These are phyloP conservation scores for Mesembrinibis cayennensis DNA, from an alignment of 2,113 vertebrate genomes.

Conservation along the genomic window DNA sequence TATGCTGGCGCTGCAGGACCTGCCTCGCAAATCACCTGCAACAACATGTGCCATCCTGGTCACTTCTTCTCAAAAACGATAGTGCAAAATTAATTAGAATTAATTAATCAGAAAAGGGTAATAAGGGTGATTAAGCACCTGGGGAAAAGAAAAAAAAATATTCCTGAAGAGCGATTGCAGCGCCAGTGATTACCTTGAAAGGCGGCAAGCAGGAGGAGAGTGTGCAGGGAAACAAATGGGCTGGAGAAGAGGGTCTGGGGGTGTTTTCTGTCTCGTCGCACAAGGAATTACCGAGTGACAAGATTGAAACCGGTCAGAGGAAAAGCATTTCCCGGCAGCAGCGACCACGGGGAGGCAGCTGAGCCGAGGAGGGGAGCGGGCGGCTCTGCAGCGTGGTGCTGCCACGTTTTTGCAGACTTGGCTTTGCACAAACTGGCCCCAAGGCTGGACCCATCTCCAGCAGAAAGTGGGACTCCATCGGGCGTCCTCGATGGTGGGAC, in stretches of 20 bases:
- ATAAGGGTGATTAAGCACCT: constrained; percentile 61
- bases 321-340: constrained; percentile 40
- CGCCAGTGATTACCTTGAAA: not conserved
- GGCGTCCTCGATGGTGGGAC: not conserved
- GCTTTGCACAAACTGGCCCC: not conserved
- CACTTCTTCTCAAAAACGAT: constrained; percentile 47
- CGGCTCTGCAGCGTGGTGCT: not conserved
- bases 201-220: not conserved
- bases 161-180: not conserved
- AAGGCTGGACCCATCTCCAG: not conserved
- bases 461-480: not conserved
- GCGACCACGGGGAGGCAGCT: constrained; percentile 18
- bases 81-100: constrained; percentile 61
- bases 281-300: constrained; percentile 6
- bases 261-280: not conserved
- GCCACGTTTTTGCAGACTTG: not conserved
- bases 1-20: not conserved
- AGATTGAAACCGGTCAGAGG: not conserved
- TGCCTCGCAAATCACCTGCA: constrained; percentile 33
- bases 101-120: constrained; percentile 67
- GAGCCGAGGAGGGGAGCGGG: not conserved
- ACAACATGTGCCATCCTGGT: constrained; percentile 6
- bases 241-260: not conserved
- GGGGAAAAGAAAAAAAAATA: not conserved
- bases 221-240: not conserved